Evolutionary conservation across 1,140 invertebrate genomes (phyloP), one percentile per base, ranked within the genome.

Genomic region (Glossosoma conforme): DNA sequence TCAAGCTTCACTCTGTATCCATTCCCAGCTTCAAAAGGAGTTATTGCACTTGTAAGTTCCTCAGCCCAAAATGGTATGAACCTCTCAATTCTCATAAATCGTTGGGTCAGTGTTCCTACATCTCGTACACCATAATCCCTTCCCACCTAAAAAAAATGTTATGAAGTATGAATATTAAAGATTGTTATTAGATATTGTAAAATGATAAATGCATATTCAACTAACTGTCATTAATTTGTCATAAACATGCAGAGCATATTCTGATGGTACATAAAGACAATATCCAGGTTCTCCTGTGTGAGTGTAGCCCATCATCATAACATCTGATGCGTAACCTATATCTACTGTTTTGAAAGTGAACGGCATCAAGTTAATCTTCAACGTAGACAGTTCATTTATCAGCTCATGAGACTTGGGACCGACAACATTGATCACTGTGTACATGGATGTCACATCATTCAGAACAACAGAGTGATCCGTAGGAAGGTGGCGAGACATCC

Each of bases 211-310:
- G n/a, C n/a, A n/a, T n/a, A n/a, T n/a, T n/a, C n/a, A 25, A 44
- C 62, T 63, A 59, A 73, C 70, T 10, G 70, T 69, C 65, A 89
- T 81, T 36, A 91, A 64, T 52, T 76, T 77, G 55, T 87, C 82
- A 63, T 91, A 91, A 1, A 90, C 83, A 61, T 91, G 86, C 6
- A 91, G 68, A 3, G 87, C 86, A 69, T 87, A 88, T 74, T 88
- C 78, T 3, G 81, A 80, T 15, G 87, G 89, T 47, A 91, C 81
- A 62, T 91, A 90, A 0, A 92, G 67, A 41, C 87, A 85, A 74
- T 86, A 91, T 5, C 89, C 89, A 60, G 87, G 78, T 68, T 91
- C 88, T 19, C 89, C 88, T 41, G 87, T 88, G 60, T 91, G 87
- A 0, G 88, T 89, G 46, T 90, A 80, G 50, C 83, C 80, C 81